Percentiles rank a stretch among this genome's conserved stretches.
Conservation (phyloP, 2,797 vertebrate species). For the Prionace glauca region DNA sequence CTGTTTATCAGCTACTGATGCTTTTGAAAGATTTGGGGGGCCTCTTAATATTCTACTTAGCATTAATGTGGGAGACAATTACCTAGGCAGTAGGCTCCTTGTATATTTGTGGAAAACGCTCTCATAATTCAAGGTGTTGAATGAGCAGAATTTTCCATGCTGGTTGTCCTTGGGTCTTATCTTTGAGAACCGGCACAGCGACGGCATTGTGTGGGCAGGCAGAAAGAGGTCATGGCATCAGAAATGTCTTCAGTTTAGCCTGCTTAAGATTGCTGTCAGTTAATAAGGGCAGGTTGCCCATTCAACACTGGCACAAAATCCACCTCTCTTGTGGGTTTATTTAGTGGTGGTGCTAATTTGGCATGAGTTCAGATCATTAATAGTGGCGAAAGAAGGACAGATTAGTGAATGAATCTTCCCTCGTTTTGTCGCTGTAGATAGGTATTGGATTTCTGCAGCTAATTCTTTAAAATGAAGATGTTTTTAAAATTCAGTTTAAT, state of each 20-base stretch:
- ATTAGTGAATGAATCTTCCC: background rate
- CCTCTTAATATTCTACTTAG: background rate
- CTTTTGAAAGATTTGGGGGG: background rate
- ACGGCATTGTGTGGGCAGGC: background rate
- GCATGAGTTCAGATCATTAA: background rate
- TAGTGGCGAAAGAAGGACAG: background rate
- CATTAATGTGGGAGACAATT: background rate
- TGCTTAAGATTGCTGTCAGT: background rate
- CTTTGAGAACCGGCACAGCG: background rate
- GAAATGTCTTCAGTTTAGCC: background rate
- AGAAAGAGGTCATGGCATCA: too few relatives aligned
- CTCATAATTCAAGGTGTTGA: background rate
- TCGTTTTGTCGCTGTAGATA: background rate
- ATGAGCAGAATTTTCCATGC: background rate
- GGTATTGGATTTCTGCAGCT: background rate
- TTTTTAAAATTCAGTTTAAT: background rate
- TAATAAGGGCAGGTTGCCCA: background rate
- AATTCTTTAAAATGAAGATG: background rate
- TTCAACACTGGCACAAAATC: background rate
- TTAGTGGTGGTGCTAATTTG: slow-evolving; percentile 13
- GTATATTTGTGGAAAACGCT: background rate
- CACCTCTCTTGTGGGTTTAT: background rate
- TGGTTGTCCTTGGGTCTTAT: background rate
- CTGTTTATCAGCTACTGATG: background rate
- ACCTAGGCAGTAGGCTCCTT: background rate